Evolutionary conservation across 2,888 invertebrate species (phyloP), one percentile per base, ranked within the genome.

Genomic region (Tiphia femorata): DNA sequence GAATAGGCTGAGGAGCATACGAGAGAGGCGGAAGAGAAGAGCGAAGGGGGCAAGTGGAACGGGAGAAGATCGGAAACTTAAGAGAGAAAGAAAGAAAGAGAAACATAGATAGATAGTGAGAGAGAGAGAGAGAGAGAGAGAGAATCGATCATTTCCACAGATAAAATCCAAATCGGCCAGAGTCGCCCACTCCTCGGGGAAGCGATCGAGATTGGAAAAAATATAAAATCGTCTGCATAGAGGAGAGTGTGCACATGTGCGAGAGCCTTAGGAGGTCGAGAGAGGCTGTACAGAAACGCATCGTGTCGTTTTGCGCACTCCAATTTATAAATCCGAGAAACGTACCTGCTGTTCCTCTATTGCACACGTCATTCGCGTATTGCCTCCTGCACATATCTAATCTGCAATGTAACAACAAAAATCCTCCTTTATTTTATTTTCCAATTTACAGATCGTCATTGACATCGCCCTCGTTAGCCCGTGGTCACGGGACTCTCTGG

Each of bases 301-400:
- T 25, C 17, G 12, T 10, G 23, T 27, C n/a, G 17, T 35, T 35
- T 35, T 10, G 10, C 10, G 1, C n/a, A 29, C 25, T 59, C 64
- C 33, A 60, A 49, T 77, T 62, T 63, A 54, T 58, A 62, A 60
- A 62, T 63, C 50, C 64, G 72, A 73, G 73, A 80, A 80, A 84
- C 86, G 90, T 95, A 96, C 96, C 96, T 94, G 96, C 96, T 79
- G 96, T 96, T 89, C 96, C 96, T 89, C 96, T 92, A 92, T 96
- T 96, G 92, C 96, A 96, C 87, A 92, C 92, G 87, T 95, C 95
- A 89, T 92, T 93, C 85, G 93, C 92, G 89, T 91, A 93, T 88
- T 94, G 92, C 89, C 96, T 91, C 88, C 96, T 92, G 93, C 96
- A 96, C 96, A 96, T 96, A 93, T 96, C 96, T 91, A 96, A 94